Evolutionary conservation across 53 echinoderm and acorn worm genomes (phyloP), one percentile per base, ranked within the genome.

Genomic region (Crossaster papposus): DNA sequence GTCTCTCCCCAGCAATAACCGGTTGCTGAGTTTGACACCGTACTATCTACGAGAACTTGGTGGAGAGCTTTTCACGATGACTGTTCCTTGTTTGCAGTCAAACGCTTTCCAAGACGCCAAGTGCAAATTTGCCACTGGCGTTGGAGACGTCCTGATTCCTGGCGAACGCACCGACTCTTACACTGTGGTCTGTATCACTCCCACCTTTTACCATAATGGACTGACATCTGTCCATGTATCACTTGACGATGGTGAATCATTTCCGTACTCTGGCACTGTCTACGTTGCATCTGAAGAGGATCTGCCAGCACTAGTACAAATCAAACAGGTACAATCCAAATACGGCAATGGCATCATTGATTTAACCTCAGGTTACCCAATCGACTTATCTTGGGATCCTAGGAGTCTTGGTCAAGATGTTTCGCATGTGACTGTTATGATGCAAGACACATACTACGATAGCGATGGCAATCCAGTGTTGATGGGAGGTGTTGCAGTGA

Each of bases 221-320:
- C n/a, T n/a, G n/a, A n/a, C n/a, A n/a, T n/a, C n/a, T n/a, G n/a
- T n/a, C n/a, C n/a, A n/a, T n/a, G n/a, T n/a, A n/a, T n/a, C n/a
- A n/a, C n/a, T n/a, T n/a, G n/a, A n/a, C n/a, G n/a, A n/a, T n/a
- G n/a, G n/a, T n/a, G n/a, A n/a, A n/a, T n/a, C n/a, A n/a, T n/a
- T n/a, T n/a, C n/a, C n/a, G n/a, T n/a, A n/a, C n/a, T n/a, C n/a
- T n/a, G n/a, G 93, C 14, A 87, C 64, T 53, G 81, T 93, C 14
- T 93, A 93, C 72, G 55, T 93, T 28, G 81, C 87, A 20, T 78
- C 93, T 18, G 87, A 88, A 90, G 73, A 90, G 55, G 76, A 90
- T 63, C 7, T 90, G 18, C 76, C 58, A 22, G 77, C 93, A 44
- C 68, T 80, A 23, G 1, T 91, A 7, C 79, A 26, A 18, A 91